Percentiles rank a stretch among this genome's conserved stretches.
These are phyloP conservation scores for Liopterus haemorrhoidalis DNA, from an alignment of 2,888 invertebrate genomes.

Conservation along the genomic window DNA sequence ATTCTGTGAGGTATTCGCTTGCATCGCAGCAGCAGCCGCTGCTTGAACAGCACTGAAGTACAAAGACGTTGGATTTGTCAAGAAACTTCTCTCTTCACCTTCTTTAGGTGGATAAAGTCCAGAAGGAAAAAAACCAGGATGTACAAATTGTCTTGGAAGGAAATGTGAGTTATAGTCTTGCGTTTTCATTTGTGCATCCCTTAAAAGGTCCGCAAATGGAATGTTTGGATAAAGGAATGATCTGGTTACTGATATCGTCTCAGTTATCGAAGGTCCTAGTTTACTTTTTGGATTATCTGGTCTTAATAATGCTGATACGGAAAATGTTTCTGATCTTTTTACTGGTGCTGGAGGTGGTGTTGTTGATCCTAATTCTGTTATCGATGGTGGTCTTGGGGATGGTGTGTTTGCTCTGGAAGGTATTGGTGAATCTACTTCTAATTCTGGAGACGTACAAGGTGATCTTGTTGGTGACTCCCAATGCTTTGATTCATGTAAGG, in stretches of 20 bases:
- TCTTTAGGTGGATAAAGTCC: constrained; percentile 48
- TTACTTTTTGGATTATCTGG: constrained; percentile 61
- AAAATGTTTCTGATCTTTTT: constrained; percentile 76
- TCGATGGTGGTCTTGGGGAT: constrained; percentile 48
- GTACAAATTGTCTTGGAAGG: constrained; percentile 46
- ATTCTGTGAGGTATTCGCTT: constrained; percentile 40
- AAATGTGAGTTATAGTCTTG: constrained; percentile 43
- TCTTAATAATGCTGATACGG: constrained; percentile 73
- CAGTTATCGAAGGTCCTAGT: constrained; percentile 46
- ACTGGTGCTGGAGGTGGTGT: constrained; percentile 44
- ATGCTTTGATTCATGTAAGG: constrained; percentile 33
- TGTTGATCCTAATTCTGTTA: constrained; percentile 39
- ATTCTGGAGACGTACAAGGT: constrained; percentile 58
- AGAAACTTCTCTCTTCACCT: constrained; percentile 46
- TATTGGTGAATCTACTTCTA: constrained; percentile 71
- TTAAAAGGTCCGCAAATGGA: constrained; percentile 58
- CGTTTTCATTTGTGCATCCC: constrained; percentile 49
- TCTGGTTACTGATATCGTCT: constrained; percentile 51
- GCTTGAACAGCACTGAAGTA: constrained; percentile 65
- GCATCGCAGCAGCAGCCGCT: constrained; percentile 47
- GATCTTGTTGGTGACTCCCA: constrained; percentile 43
- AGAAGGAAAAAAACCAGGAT: constrained; percentile 53
- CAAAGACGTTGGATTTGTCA: constrained; percentile 49
- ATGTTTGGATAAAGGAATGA: constrained; percentile 58
- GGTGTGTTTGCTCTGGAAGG: constrained; percentile 51